Evolutionary conservation across 2,888 invertebrate species (phyloP).

Genomic region (Acrobasis suavella): DNA sequence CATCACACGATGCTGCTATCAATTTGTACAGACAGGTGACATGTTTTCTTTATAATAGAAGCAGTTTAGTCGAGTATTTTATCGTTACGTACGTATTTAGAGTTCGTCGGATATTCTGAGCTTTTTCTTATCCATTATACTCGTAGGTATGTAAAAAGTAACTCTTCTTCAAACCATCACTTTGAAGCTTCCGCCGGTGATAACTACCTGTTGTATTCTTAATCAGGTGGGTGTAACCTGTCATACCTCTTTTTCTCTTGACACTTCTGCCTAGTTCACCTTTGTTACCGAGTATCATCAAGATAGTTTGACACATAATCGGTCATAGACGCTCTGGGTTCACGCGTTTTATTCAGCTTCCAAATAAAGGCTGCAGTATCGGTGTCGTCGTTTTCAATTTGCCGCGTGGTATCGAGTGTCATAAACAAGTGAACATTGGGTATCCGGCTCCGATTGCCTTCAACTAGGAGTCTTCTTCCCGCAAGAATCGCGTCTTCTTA

Average conservation of each 20-base stretch:
- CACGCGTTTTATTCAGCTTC: conserved; percentile 48
- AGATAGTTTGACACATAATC: conserved; percentile 40
- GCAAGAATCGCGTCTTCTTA: conserved; percentile 39
- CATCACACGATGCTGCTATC: conserved; percentile 43
- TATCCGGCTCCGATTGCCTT: conserved; percentile 68
- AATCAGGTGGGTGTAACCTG: conserved; percentile 43
- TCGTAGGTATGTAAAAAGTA: neutral
- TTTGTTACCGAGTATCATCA: conserved; percentile 29
- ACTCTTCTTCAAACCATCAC: conserved; percentile 17
- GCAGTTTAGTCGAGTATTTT: conserved; percentile 12
- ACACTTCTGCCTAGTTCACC: conserved; percentile 34
- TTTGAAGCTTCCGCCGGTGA: conserved; percentile 40
- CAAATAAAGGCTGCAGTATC: conserved; percentile 40
- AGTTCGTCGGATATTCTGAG: conserved; percentile 10
- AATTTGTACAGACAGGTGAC: conserved; percentile 36
- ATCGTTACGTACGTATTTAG: neutral
- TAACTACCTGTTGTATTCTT: conserved; percentile 40
- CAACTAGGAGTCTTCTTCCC: conserved; percentile 54
- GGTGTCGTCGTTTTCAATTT: conserved; percentile 59
- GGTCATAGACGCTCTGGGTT: conserved; percentile 33
- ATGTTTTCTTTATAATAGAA: conserved; percentile 25
- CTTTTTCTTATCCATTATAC: conserved; percentile 22
- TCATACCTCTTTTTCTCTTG: conserved; percentile 46
- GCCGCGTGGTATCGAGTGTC: conserved; percentile 57
- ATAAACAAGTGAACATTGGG: conserved; percentile 58